Evolutionary conservation across 2,888 invertebrate species (phyloP), one percentile per base, ranked within the genome.

Genomic region (Andrena hattorfiana): DNA sequence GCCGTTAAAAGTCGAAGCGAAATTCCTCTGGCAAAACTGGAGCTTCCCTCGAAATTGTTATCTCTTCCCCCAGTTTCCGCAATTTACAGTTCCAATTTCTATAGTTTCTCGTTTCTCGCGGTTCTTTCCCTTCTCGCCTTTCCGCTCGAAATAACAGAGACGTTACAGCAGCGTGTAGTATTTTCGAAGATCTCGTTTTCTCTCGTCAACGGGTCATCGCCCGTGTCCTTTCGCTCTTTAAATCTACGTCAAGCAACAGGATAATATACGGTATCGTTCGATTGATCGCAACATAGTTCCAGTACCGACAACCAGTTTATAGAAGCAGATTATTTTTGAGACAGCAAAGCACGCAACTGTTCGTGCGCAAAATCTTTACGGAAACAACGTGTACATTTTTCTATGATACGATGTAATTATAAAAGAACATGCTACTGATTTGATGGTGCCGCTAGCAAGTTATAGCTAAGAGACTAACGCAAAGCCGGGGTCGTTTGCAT

Each of bases 401-500:
- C 64, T 71, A 23, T 13, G 56, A 23, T 83, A 82, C 56, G 23
- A 54, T 75, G 59, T 32, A 69, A 66, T 64, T 66, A 32, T 48
- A 20, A 54, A 26, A 32, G 30, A 66, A 67, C n/a, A 54, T 63
- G 72, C 72, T 72, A 69, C 60, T 72, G 35, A 30, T 83, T 83
- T 83, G 48, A 48, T 16, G 63, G 64, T 63, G 67, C 67, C 35
- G 26, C 56, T 51, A 48, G 54, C 59, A 59, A 60, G 66, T 70
- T 82, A 75, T 59, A 70, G 32, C 23, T 83, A 69, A 75, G 69
- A 16, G 59, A 16, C 26, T 28, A 32, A 51, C 16, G 83, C 35
- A 71, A 73, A 20, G 63, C 30, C 35, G 51, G 49, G 64, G 67
- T 28, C 70, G 59, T 77, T 77, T 81, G 30, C 85, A 85, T 82